Percentiles rank a stretch among this genome's conserved stretches.
These are phyloP conservation scores for Hypomesus transpacificus DNA, from an alignment of 2,113 vertebrate species.

Conservation along the genomic window DNA sequence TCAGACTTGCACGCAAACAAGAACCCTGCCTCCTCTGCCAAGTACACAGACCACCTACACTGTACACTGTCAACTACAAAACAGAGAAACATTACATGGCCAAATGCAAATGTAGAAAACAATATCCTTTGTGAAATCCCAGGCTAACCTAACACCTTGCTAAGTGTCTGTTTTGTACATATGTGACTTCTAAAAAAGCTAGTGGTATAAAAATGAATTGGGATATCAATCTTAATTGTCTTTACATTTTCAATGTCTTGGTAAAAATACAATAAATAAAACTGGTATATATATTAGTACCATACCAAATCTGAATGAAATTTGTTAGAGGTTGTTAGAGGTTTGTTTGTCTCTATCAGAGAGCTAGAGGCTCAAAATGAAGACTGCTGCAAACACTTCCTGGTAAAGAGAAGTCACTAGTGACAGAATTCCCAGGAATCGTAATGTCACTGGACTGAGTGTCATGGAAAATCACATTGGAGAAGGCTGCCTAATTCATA, in stretches of 20 bases:
- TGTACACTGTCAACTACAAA: slow-evolving; percentile 56
- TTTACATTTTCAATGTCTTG: background rate
- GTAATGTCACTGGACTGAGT: background rate
- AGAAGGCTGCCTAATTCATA: too few relatives aligned
- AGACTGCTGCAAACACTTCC: background rate
- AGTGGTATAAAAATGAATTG: too few relatives aligned
- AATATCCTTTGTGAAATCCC: too few relatives aligned
- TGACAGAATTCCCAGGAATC: background rate
- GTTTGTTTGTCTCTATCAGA: too few relatives aligned
- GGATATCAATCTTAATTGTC: background rate
- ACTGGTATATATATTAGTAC: background rate
- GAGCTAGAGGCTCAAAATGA: background rate
- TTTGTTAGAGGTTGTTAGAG: background rate
- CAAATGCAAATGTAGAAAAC: slow-evolving; percentile 34
- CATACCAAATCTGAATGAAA: background rate
- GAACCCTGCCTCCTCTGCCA: slow-evolving; percentile 62
- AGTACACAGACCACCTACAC: slow-evolving; percentile 63
- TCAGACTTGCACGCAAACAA: slow-evolving; percentile 69
- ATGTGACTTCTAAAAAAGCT: too few relatives aligned
- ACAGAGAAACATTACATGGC: slow-evolving; percentile 51
- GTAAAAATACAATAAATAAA: background rate
- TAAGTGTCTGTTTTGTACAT: too few relatives aligned
- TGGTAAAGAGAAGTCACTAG: background rate
- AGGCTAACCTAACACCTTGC: too few relatives aligned
- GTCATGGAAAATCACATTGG: background rate